These are phyloP conservation scores for Idaea straminata DNA, from an alignment of 2,888 invertebrate genomes.

Conservation along the genomic window DNA sequence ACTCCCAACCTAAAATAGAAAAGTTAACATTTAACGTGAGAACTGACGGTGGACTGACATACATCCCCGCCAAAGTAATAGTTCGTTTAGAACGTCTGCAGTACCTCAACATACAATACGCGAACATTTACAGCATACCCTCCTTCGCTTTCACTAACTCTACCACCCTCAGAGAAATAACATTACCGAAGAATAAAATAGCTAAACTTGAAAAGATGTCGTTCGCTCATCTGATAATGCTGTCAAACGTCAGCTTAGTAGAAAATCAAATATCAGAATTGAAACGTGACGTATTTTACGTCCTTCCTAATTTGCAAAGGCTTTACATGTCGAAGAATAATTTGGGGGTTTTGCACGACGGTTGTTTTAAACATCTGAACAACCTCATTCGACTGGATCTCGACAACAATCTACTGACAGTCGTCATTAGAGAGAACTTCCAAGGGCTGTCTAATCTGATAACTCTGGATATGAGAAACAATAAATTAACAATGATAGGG, in stretches of 20 bases:
- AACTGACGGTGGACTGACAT: conserved; percentile 84
- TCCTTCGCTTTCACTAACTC: conserved; percentile 89
- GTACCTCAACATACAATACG: conserved; percentile 85
- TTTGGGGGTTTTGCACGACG: conserved; percentile 90
- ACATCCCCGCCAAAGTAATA: conserved; percentile 86
- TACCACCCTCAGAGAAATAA: conserved; percentile 84
- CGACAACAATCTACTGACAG: conserved; percentile 86
- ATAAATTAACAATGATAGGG: conserved; percentile 89
- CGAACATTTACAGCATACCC: conserved; percentile 84
- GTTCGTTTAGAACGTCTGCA: conserved; percentile 83
- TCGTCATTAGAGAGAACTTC: conserved; percentile 88
- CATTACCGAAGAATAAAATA: conserved; percentile 86
- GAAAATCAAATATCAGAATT: conserved; percentile 89
- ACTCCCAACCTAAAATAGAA: conserved; percentile 85
- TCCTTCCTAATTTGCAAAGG: conserved; percentile 85
- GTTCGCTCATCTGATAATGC: conserved; percentile 86
- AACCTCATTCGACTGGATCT: conserved; percentile 90
- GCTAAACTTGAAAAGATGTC: conserved; percentile 84
- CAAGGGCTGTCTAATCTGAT: conserved; percentile 86
- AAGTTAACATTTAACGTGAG: conserved; percentile 86
- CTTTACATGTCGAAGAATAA: conserved; percentile 92
- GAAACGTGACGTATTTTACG: conserved; percentile 86
- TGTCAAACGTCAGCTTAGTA: conserved; percentile 85
- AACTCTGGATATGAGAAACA: conserved; percentile 86
- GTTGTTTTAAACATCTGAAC: conserved; percentile 87